Evolutionary conservation across 2,113 vertebrate species (phyloP), one percentile per base, ranked within the genome.

Genomic region (Cisticola juncidis): DNA sequence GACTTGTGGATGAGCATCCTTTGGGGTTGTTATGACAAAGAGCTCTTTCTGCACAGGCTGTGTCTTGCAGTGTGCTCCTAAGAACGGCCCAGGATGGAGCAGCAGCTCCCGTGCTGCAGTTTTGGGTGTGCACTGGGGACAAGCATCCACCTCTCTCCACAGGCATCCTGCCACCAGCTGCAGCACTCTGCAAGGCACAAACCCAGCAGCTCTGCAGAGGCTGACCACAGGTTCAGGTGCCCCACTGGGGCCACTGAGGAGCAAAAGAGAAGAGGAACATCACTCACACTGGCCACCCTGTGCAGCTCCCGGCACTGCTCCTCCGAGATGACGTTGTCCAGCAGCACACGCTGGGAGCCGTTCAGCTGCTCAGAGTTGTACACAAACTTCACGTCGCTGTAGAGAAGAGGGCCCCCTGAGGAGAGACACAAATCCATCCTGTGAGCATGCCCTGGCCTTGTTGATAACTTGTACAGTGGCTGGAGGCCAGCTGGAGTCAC

Each of bases 341-440:
- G 97, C 44, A 99, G 98, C 26, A 99, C 99, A 9, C 99, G 93
- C 97, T 99, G 99, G 5, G 98, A 98, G 51, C 99, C 99, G 0
- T 99, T 99, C 95, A 99, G 97, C 92, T 98, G 98, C 45, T 97
- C 79, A 0, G 99, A 99, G 98, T 99, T 98, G 85, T 98, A 98
- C 89, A 99, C 98, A 38, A 99, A 98, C 35, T 97, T 98, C 91
- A 99, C 97, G 0, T 97, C 96, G 0, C 98, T 98, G 31, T 98
- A 99, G 61, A 99, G 58, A 94, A 99, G 93, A 0, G 99, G 98
- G 7, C 99, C 99, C 40, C 99, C 99, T 99, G 45, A 44, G n/a
- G 58, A 91, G 66, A 90, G 58, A 87, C 28, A 94, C 9, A 74
- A 79, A 91, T 60, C 0, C 6, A 81, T 36, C 18, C 51, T 78